Evolutionary conservation across 2,113 vertebrate species (phyloP), one percentile per base, ranked within the genome.

Genomic region (Platycercus adscitus): DNA sequence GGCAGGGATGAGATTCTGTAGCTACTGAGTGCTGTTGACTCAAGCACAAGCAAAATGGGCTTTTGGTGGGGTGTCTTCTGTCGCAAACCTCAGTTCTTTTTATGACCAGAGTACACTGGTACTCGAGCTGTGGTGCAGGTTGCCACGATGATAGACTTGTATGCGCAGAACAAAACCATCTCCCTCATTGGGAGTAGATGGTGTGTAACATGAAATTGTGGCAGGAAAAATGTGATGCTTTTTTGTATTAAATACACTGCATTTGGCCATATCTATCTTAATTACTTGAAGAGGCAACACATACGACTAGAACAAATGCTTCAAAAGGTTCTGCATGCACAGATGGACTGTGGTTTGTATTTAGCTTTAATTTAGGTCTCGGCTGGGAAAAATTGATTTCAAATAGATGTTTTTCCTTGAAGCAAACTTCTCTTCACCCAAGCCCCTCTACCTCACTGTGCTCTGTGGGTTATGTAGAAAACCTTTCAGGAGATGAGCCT

Each of bases 291-390:
- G n/a, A 92, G 20, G 47, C 24, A 56, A 68, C 53, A 66, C 8
- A 15, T 69, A 55, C 55, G 52, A 84, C 20, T 68, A 46, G 55
- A 88, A 91, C 10, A 71, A 92, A 84, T 79, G 13, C 52, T 90
- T 91, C 28, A 31, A 70, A 91, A 93, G 56, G 63, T 56, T 96
- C 39, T 73, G 47, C 25, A 2, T 81, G 47, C 56, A 68, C 63
- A 86, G 86, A 91, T 92, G 83, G 88, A 56, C 61, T 58, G 13
- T 37, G 24, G n/a, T 85, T 95, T 89, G 66, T n/a, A 56, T 86
- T 87, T 78, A 52, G 86, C n/a, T 88, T 83, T 72, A 75, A 19
- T 72, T 94, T 87, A 86, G 44, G 37, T 49, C 41, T 80, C 3
- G 2, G 56, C 33, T 49, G 46, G 58, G n/a, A 10, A 17, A 71